These are phyloP conservation scores for Oscheius sp. DNA, from an alignment of 2,888 invertebrate genomes.

Conservation along the genomic window DNA sequence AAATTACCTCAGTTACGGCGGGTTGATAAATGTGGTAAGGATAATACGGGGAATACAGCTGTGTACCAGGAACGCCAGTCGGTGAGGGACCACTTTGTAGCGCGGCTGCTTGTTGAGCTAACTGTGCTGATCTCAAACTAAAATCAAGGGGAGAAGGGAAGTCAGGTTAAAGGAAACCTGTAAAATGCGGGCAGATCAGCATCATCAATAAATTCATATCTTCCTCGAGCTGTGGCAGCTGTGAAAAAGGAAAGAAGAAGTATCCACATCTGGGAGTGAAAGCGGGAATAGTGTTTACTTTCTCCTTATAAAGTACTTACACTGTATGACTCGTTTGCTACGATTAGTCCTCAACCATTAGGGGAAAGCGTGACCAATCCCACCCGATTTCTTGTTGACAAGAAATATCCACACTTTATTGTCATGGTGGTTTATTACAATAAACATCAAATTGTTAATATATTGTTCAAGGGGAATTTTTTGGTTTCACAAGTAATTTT, in stretches of 20 bases:
- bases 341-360: conserved; percentile 5
- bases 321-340: conserved; percentile 10
- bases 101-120: conserved; percentile 28
- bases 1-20: conserved; percentile 11
- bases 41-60: conserved; percentile 26
- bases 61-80: not conserved
- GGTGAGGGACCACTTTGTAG: conserved; percentile 1
- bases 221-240: conserved; percentile 6
- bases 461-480: no score
- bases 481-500: no score
- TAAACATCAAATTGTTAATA: not conserved
- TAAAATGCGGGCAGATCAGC: conserved; percentile 35
- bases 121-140: conserved; percentile 27
- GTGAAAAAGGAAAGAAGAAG: not conserved
- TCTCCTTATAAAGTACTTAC: conserved; percentile 1
- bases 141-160: not conserved
- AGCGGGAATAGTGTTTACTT: not conserved
- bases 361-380: conserved; percentile 26
- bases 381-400: not conserved
- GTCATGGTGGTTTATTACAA: conserved; percentile 30
- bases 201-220: conserved; percentile 38
- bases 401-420: conserved; percentile 9
- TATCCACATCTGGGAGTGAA: conserved; percentile 16
- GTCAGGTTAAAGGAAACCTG: conserved; percentile 5
- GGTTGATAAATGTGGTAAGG: conserved; percentile 27